Base-by-base conservation (phyloP, 92 coral and sea anemone genomes). In the Paragorgia papillata region DNA sequence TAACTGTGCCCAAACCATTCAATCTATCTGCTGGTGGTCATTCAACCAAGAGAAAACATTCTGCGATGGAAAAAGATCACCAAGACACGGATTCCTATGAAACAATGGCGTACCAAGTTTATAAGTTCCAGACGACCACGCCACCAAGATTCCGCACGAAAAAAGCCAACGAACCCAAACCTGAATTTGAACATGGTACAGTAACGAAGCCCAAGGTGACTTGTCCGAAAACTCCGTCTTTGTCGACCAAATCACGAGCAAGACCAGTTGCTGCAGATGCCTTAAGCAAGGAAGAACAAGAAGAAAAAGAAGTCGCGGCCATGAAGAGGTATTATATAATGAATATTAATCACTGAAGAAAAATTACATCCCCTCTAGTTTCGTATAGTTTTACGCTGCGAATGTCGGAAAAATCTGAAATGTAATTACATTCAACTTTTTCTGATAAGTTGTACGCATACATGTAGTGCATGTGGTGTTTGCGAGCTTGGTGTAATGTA, bases 101-200 rank as follows among this genome's bases (percentile, higher is more conserved):
- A 18, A 82, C 98, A 7, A 91, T 94, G 98, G 98, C 98, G 15
- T 92, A 91, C 19, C 89, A 79, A 29, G 88, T 90, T 48, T 94
- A 89, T 64, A 88, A 79, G 22, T 94, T 92, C 81, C 97, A 94
- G 53, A 88, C 71, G 43, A 75, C 82, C 33, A 94, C 98, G 0
- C 98, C 98, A 6, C 92, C 91, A 41, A 82, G 98, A 43, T 94
- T 94, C 87, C 91, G 90, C 0, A 79, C 86, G 31, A 41, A 85
- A 15, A 9, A 62, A 0, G 81, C 83, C 60, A 91, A 89, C 28
- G 92, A 87, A 39, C 73, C 57, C 30, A 88, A 88, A 1, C 87
- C 88, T 30, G 82, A 76, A 1, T 30, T 46, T 1, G n/a, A 53
- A 8, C 17, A 21, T 3, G 71, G 35, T 0, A 51, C 29, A 32